A percentile compares a stretch with the other conserved stretches of the same genome.
These are phyloP conservation scores for Tupaia tana DNA, from an alignment of 2,113 vertebrate genomes.

Conservation along the genomic window DNA sequence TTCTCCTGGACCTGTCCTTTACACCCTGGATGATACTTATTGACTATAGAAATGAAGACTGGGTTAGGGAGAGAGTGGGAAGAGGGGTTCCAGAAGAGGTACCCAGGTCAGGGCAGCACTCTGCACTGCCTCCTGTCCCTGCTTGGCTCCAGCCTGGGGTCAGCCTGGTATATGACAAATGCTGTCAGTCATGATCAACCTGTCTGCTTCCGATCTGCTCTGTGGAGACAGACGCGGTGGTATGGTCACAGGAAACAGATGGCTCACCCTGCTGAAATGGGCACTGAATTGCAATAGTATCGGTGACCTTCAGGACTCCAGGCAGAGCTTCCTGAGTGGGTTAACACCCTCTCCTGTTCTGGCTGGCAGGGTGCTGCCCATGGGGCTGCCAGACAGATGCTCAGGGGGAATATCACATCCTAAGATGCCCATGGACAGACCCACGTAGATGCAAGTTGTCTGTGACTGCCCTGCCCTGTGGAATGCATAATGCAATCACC, in stretches of 20 bases:
- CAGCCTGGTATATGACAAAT: not conserved
- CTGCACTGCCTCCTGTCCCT: not conserved
- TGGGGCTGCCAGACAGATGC: not conserved
- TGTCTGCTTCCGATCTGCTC: not conserved
- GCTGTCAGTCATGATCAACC: not conserved
- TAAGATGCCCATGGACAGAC: not conserved
- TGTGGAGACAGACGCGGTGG: not conserved
- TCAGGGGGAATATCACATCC: too few species aligned
- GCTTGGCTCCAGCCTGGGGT: not conserved
- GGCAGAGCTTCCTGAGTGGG: not conserved
- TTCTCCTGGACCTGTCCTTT: not conserved
- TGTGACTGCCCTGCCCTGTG: not conserved
- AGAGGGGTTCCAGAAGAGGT: not conserved
- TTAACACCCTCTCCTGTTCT: not conserved
- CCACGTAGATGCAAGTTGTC: not conserved
- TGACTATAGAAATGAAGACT: not conserved
- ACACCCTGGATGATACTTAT: not conserved
- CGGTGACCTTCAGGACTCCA: not conserved
- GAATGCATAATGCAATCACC: not conserved
- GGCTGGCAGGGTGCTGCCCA: not conserved
- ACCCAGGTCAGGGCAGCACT: not conserved
- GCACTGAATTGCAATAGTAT: not conserved
- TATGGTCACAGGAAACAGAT: constrained; percentile 12
- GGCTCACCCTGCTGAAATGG: not conserved
- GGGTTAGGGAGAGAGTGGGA: not conserved